Conservation (phyloP, 2,797 vertebrate species). For the Galago senegalensis region DNA sequence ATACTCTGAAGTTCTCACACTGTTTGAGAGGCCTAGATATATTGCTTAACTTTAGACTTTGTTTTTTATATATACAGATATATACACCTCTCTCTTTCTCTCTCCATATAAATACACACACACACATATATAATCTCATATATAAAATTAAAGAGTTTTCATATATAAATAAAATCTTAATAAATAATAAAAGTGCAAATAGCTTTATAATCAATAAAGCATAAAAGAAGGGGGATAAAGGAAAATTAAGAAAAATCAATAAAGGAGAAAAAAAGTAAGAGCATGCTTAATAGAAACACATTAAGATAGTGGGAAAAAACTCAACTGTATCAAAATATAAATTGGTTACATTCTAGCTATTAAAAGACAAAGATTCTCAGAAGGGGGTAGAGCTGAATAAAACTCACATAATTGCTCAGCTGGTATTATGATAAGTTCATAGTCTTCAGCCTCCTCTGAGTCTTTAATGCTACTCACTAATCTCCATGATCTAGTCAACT, state of each 20-base stretch:
- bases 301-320: constrained; percentile 8
- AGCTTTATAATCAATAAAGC: constrained; percentile 25
- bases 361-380: background rate
- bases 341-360: background rate
- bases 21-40: constrained; percentile 43
- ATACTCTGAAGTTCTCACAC: background rate
- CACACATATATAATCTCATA: background rate
- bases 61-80: background rate
- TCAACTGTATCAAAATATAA: background rate
- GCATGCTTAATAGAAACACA: background rate
- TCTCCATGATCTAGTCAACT: background rate
- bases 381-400: background rate
- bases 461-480: background rate
- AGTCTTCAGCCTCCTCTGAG: background rate
- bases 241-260: constrained; percentile 9
- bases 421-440: background rate
- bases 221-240: constrained; percentile 9
- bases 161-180: constrained; percentile 5
- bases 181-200: constrained; percentile 10
- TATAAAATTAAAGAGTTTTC: constrained; percentile 9
- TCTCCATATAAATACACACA: background rate
- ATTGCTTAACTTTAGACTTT: constrained; percentile 43
- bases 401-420: background rate
- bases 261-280: background rate
- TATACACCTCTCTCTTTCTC: background rate